These are phyloP conservation scores for Drosophila paramelanica DNA, from an alignment of 2,888 invertebrate genomes.

Conservation along the genomic window DNA sequence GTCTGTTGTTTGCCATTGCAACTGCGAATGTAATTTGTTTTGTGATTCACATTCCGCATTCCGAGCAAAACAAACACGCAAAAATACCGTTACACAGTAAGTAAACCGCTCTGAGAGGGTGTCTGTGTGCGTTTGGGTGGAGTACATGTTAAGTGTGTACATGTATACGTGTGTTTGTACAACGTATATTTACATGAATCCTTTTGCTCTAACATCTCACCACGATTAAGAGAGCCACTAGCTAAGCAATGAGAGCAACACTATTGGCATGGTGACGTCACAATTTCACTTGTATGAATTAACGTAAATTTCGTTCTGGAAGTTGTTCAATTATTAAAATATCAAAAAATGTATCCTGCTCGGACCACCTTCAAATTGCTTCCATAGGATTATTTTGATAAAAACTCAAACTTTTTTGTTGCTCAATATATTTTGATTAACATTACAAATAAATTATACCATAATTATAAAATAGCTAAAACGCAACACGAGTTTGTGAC, in stretches of 20 bases:
- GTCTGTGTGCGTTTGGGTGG: conserved; percentile 41
- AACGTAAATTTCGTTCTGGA: no score
- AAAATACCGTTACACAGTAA: conserved; percentile 57
- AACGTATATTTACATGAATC: conserved; percentile 26
- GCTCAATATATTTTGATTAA: no score
- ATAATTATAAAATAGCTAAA: no score
- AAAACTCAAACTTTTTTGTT: no score
- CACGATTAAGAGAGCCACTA: neutral
- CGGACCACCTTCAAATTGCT: no score
- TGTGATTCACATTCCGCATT: conserved; percentile 38
- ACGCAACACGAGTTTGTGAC: neutral
- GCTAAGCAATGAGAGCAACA: neutral
- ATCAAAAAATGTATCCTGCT: no score
- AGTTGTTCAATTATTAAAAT: no score
- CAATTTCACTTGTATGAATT: neutral
- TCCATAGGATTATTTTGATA: no score
- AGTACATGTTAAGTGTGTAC: conserved; percentile 21
- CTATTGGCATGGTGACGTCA: neutral
- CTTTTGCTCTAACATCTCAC: conserved; percentile 34
- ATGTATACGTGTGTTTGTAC: conserved; percentile 17
- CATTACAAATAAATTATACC: no score
- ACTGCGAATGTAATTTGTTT: conserved; percentile 15
- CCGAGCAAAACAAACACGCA: conserved; percentile 58
- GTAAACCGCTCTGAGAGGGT: conserved; percentile 22
- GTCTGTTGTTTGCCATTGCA: conserved; percentile 15